Evolutionary conservation across 2,113 vertebrate genomes (phyloP).

Genomic region (Jacana jacana): DNA sequence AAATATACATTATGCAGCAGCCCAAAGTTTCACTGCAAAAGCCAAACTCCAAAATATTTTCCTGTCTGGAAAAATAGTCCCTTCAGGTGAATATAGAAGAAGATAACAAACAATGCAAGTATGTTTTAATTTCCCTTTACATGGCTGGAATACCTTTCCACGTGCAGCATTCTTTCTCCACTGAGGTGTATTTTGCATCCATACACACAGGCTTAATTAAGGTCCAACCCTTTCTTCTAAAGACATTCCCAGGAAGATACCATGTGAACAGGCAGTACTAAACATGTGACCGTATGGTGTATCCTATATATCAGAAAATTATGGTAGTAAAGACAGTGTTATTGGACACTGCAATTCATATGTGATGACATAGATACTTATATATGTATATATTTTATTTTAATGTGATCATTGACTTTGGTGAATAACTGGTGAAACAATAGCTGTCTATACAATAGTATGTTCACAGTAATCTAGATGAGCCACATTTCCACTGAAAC

Average conservation of each 20-base stretch:
- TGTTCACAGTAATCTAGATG: neutral
- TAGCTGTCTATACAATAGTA: neutral
- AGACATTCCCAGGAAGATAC: neutral
- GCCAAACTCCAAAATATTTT: neutral
- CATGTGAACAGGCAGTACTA: neutral
- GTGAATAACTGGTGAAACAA: neutral
- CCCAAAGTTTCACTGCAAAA: neutral
- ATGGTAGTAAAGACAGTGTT: neutral
- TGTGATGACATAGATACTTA: neutral
- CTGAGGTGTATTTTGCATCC: neutral
- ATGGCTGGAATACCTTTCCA: neutral
- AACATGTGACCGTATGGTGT: accelerated
- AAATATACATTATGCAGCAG: neutral
- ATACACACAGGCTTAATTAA: neutral
- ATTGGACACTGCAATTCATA: neutral
- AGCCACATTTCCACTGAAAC: neutral
- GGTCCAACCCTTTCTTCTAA: neutral
- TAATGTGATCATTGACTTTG: neutral
- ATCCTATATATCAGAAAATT: neutral
- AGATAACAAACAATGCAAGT: neutral
- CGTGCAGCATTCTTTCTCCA: neutral
- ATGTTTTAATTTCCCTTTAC: neutral
- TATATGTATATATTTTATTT: neutral
- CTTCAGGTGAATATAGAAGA: neutral
- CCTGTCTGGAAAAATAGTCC: neutral